These are phyloP conservation scores for Arctopsyche grandis DNA, from an alignment of 1,140 invertebrate species.

Conservation along the genomic window DNA sequence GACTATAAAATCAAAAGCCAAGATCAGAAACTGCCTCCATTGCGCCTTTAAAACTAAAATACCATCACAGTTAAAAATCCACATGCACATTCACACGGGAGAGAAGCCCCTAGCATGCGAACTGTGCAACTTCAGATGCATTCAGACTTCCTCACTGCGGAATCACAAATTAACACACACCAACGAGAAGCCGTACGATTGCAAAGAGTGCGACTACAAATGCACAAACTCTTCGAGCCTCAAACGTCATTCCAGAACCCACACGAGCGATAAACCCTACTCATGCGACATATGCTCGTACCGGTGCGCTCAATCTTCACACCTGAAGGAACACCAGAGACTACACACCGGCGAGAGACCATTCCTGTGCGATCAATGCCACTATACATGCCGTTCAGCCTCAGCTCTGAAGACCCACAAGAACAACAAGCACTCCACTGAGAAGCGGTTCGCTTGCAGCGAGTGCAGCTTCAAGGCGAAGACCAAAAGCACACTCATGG, in stretches of 20 bases:
- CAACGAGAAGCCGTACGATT: slow-evolving; percentile 44
- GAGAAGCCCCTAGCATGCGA: slow-evolving; percentile 47
- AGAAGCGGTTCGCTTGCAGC: slow-evolving; percentile 46
- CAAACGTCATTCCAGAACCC: background rate
- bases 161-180: slow-evolving; percentile 39
- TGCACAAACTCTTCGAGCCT: slow-evolving; percentile 45
- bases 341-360: slow-evolving; percentile 49
- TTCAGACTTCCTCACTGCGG: slow-evolving; percentile 37
- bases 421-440: slow-evolving; percentile 47
- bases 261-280: background rate
- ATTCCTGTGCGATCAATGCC: slow-evolving; percentile 48
- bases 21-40: slow-evolving; percentile 33
- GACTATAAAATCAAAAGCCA: background rate
- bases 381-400: slow-evolving; percentile 46
- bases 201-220: slow-evolving; percentile 47
- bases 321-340: slow-evolving; percentile 45
- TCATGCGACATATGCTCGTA: slow-evolving; percentile 7
- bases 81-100: slow-evolving; percentile 47
- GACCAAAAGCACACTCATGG: slow-evolving; percentile 45
- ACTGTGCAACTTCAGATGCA: slow-evolving; percentile 44
- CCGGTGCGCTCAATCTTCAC: slow-evolving; percentile 42
- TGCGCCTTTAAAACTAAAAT: slow-evolving; percentile 48
- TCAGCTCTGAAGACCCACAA: slow-evolving; percentile 48
- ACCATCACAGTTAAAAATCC: slow-evolving; percentile 44
- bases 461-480: slow-evolving; percentile 48